Percentiles rank a stretch among this genome's conserved stretches.
phyloP scores from a whole-genome alignment of 2,113 vertebrate species.

The Zapus hudsonius region DNA sequence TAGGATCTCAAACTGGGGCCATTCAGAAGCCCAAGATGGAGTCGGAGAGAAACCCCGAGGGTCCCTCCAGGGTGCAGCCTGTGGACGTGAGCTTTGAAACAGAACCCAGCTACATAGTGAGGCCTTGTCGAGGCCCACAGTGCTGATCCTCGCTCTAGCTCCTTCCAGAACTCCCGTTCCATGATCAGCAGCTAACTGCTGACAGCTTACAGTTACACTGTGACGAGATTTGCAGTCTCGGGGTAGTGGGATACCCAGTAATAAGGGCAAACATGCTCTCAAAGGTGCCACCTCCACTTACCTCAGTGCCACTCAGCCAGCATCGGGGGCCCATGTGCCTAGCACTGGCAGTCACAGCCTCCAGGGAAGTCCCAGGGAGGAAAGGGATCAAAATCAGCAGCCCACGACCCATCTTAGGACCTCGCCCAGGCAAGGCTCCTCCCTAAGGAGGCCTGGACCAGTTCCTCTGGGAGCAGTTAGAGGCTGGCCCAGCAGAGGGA shows the following conservation, averaged over 20 bases:
- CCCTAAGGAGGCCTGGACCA: too few species aligned
- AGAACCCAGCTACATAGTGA: not conserved
- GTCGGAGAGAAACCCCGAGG: rapidly evolving
- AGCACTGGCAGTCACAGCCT: not conserved
- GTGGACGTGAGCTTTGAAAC: not conserved
- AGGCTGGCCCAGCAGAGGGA: too few species aligned
- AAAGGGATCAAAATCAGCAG: not conserved
- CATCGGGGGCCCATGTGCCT: rapidly evolving
- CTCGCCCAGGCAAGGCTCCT: not conserved
- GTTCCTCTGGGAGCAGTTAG: not conserved
- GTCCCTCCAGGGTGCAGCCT: rapidly evolving
- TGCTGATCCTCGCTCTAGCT: not conserved
- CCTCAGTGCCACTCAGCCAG: rapidly evolving
- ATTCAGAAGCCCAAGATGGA: not conserved
- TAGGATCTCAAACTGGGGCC: not conserved
- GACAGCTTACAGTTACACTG: not conserved
- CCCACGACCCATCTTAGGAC: rapidly evolving
- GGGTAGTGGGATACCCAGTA: not conserved
- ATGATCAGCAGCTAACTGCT: rapidly evolving
- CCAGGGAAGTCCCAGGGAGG: not conserved
- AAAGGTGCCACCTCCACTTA: not conserved
- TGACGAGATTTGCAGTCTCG: not conserved
- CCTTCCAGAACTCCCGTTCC: not conserved
- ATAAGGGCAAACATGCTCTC: not conserved
- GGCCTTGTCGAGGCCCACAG: not conserved